These are phyloP conservation scores for Synanthedon formicaeformis DNA, from an alignment of 2,888 invertebrate genomes.

Conservation along the genomic window DNA sequence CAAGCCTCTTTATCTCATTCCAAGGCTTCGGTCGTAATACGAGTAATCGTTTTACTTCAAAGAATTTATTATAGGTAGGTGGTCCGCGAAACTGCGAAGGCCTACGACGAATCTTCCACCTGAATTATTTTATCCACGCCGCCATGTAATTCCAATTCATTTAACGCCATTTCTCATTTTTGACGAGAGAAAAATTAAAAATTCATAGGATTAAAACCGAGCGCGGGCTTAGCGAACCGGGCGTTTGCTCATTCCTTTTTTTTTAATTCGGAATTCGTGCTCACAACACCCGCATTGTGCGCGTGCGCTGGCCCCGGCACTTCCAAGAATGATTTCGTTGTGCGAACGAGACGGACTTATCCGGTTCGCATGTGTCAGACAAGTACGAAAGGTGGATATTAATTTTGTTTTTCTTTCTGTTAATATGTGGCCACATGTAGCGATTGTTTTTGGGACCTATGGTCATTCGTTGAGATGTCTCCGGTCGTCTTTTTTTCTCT, in stretches of 20 bases:
- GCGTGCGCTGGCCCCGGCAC: constrained; percentile 49
- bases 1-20: too few relatives aligned
- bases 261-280: constrained; percentile 53
- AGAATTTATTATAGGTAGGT: too few relatives aligned
- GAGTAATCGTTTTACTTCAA: too few relatives aligned
- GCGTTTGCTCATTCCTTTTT: constrained; percentile 24
- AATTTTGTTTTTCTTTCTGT: constrained; percentile 64
- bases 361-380: constrained; percentile 10
- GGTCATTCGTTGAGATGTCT: constrained; percentile 44
- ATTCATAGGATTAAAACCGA: neutral
- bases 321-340: constrained; percentile 68
- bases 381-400: constrained; percentile 31
- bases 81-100: too few relatives aligned
- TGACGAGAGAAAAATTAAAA: neutral
- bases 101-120: neutral
- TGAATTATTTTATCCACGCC: neutral
- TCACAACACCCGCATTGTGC: constrained; percentile 67
- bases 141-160: neutral
- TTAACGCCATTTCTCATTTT: neutral
- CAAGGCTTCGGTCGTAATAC: too few relatives aligned
- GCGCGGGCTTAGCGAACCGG: neutral
- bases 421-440: constrained; percentile 69
- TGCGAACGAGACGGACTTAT: constrained; percentile 23
- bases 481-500: constrained; percentile 11
- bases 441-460: constrained; percentile 67